Conservation (phyloP, 2,797 vertebrate genomes). For the Chaenodraco wilsoni region DNA sequence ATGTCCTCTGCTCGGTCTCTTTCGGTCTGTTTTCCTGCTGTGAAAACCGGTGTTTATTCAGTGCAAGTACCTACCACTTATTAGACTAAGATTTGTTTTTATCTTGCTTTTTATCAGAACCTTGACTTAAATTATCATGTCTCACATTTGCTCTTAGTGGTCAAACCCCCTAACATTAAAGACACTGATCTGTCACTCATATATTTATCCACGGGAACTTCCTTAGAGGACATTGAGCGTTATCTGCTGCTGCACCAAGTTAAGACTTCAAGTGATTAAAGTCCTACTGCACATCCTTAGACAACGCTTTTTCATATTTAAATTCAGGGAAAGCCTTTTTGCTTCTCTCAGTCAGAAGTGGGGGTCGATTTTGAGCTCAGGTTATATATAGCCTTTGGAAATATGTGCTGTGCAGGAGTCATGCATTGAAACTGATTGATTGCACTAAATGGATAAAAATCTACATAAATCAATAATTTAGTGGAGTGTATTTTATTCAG, state of each 20-base stretch:
- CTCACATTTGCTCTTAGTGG: background rate
- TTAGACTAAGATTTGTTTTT: conserved; percentile 19
- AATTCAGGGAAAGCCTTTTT: conserved; percentile 1
- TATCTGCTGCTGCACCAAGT: background rate
- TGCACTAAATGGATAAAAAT: conserved; percentile 2
- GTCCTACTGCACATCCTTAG: conserved; percentile 4
- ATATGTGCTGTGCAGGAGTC: background rate
- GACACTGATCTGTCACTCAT: conserved; percentile 10
- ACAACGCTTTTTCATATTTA: conserved; percentile 17
- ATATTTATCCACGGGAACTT: background rate
- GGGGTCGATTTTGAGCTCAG: conserved; percentile 14
- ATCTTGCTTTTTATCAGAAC: conserved; percentile 9
- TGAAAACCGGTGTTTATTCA: conserved; percentile 38
- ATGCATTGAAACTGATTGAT: conserved; percentile 14
- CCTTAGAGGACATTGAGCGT: conserved; percentile 22
- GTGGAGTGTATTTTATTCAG: conserved; percentile 4
- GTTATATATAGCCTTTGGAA: conserved; percentile 10
- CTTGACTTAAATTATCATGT: background rate
- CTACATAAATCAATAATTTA: conserved; percentile 5
- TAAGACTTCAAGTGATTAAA: conserved; percentile 19
- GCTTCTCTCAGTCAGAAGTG: conserved; percentile 2
- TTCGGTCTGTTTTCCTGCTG: conserved; percentile 29
- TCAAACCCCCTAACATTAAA: background rate
- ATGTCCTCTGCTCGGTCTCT: conserved; percentile 16
- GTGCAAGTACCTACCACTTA: conserved; percentile 18